Evolutionary conservation across 2,797 vertebrate species (phyloP), one percentile per base, ranked within the genome.

Genomic region (Hapalemur alaotrensis): DNA sequence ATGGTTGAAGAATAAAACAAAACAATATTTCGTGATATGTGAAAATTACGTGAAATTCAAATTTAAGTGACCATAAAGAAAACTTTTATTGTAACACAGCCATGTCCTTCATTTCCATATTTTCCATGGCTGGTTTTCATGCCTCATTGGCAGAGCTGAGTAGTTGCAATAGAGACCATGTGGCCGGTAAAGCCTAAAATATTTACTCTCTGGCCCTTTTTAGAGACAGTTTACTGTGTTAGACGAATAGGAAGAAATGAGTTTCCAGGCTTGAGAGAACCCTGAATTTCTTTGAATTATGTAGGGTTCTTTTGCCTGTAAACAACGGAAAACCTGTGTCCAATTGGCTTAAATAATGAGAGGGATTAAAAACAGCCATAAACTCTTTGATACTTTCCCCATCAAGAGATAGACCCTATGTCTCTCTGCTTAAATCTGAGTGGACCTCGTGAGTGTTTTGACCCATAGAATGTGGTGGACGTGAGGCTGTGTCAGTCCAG

Each of bases 61-160:
- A 83, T 73, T 95, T 96, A 54, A 32, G 59, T 28, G 52, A 78
- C 72, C 70, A 91, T 86, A 93, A 96, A 76, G 91, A 87, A 86
- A 91, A 43, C 43, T 85, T 79, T 88, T 63, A 75, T 48, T 87
- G 52, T 59, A 91, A 82, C 32, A 38, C 25, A 94, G 86, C 63
- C 67, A 92, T 57, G 30, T 79, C 35, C 46, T 43, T 96, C 35
- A 54, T 93, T 91, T 92, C 46, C 70, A 38, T 79, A 69, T 85
- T 93, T 96, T 76, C 89, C 72, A 81, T 35, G 57, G 43, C 79
- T 86, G 91, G 61, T 59, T 93, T 54, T 92, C 59, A 81, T 91
- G 59, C 67, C 35, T 91, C 80, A 73, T 9, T 84, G 86, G 80
- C 93, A 92, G 91, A 81, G 59, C 0, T 89, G 52, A 91, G 35